These are phyloP conservation scores for Syrmaticus mikado DNA, from an alignment of 2,113 vertebrate genomes.

Conservation along the genomic window DNA sequence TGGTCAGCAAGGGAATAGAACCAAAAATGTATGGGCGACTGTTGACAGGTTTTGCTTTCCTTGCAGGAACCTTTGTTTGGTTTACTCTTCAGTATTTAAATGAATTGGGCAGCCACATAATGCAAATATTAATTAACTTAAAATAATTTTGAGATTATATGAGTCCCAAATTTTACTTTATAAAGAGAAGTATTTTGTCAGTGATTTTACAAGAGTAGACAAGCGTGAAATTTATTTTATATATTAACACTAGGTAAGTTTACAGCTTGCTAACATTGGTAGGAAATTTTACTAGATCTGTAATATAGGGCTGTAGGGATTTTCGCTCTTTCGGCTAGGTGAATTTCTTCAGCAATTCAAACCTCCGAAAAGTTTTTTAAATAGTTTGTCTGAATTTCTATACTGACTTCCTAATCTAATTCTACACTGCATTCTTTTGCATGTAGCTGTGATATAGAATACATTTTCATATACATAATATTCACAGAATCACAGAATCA, in stretches of 20 bases:
- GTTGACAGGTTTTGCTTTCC: not conserved
- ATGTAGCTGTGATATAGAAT: conserved; percentile 14
- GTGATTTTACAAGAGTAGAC: conserved; percentile 69
- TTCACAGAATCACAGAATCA: no score
- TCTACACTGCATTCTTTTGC: not conserved
- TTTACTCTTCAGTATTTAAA: conserved; percentile 31
- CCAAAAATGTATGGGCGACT: not conserved
- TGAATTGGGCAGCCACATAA: not conserved
- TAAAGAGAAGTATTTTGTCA: conserved; percentile 34
- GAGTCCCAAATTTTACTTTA: conserved; percentile 31
- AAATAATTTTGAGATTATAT: conserved; percentile 10
- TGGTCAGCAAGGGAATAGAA: conserved; percentile 6
- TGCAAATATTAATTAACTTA: conserved; percentile 16
- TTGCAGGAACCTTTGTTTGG: not conserved
- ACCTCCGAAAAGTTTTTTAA: conserved; percentile 45
- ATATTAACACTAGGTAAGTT: conserved; percentile 58
- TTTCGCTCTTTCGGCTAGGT: conserved; percentile 13
- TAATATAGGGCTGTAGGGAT: conserved; percentile 41
- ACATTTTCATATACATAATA: not conserved
- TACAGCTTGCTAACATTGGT: conserved; percentile 32
- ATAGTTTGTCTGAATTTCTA: conserved; percentile 37
- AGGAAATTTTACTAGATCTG: conserved; percentile 44
- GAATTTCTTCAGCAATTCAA: conserved; percentile 50
- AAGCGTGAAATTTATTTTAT: conserved; percentile 71
- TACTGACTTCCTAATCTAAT: conserved; percentile 48